Evolutionary conservation across 2,113 vertebrate species (phyloP).

Genomic region (Podarcis muralis): DNA sequence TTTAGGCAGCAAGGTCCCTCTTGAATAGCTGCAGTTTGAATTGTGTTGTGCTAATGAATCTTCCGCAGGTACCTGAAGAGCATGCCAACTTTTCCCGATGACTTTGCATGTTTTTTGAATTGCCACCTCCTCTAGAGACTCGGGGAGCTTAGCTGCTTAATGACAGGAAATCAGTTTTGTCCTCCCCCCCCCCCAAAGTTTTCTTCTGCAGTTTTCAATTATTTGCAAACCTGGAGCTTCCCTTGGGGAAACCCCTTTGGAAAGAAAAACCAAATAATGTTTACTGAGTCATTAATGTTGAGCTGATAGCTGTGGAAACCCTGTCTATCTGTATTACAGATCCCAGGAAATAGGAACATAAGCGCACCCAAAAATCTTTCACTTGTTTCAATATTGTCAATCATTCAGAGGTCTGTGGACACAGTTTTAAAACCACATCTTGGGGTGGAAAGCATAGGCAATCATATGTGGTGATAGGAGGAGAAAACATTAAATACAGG

Average conservation of each 20-base stretch:
- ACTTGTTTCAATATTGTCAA: not conserved
- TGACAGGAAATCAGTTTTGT: not conserved
- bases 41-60: not conserved
- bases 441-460: not conserved
- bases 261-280: not conserved
- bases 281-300: not conserved
- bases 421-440: not conserved
- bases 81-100: conserved; percentile 14
- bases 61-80: conserved; percentile 41
- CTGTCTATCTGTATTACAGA: not conserved
- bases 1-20: not conserved
- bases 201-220: not conserved
- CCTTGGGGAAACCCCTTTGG: not conserved
- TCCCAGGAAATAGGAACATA: not conserved
- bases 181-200: rapidly evolving
- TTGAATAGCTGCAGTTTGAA: too few relatives aligned
- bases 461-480: not conserved
- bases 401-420: not conserved
- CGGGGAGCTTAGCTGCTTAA: conserved; percentile 12
- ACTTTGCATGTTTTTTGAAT: conserved; percentile 46
- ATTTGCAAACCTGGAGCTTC: conserved; percentile 16
- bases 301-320: not conserved
- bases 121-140: not conserved
- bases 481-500: too few relatives aligned
- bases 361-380: not conserved